Evolutionary conservation across 2,888 invertebrate genomes (phyloP).

Genomic region (Andrena bicolor): DNA sequence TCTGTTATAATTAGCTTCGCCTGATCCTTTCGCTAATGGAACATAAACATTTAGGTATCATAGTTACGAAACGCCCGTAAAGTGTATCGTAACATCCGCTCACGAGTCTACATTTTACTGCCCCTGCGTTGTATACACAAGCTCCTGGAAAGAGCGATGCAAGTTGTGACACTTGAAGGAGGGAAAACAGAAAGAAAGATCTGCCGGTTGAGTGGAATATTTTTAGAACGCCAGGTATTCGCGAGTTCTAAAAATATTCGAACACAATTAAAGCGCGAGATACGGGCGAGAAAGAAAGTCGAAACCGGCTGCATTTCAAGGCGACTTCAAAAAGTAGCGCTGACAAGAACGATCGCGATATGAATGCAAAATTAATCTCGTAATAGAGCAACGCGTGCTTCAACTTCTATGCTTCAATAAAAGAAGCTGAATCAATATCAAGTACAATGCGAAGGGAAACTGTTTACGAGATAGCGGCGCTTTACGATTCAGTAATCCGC

Average conservation of each 20-base stretch:
- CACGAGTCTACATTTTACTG: background rate
- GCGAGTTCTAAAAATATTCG: slow-evolving; percentile 50
- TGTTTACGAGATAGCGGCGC: background rate
- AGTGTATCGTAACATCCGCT: background rate
- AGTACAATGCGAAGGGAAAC: background rate
- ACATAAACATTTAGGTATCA: background rate
- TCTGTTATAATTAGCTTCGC: background rate
- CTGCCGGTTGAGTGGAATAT: slow-evolving; percentile 22
- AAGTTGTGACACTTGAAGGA: slow-evolving; percentile 9
- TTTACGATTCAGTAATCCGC: background rate
- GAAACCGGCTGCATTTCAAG: slow-evolving; percentile 51
- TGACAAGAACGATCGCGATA: background rate
- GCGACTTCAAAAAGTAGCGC: slow-evolving; percentile 3
- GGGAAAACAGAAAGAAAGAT: slow-evolving; percentile 29
- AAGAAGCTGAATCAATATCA: background rate
- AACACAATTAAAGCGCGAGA: slow-evolving; percentile 37
- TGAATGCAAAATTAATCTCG: background rate
- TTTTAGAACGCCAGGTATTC: slow-evolving; percentile 28
- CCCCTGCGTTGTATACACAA: background rate
- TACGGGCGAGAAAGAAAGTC: slow-evolving; percentile 36
- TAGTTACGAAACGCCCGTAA: background rate
- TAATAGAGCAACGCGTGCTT: background rate
- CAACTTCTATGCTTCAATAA: background rate
- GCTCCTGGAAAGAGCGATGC: background rate
- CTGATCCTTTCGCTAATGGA: background rate